phyloP scores from a whole-genome alignment of 1,140 invertebrate species.

The Leptestheria dahalacensis region DNA sequence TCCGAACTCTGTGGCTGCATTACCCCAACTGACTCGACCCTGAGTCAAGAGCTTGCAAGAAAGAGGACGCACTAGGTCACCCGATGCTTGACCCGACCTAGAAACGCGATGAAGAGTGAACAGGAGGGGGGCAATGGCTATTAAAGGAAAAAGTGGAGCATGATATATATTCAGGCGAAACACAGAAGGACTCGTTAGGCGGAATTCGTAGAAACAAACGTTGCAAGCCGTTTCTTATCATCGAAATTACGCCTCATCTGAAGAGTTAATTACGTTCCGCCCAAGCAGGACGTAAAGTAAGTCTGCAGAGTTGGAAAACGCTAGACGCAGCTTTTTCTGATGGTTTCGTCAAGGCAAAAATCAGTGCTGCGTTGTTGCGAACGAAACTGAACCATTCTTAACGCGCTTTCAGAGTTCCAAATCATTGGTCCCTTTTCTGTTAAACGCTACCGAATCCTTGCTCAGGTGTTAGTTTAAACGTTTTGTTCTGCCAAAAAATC shows the following conservation, averaged over 20 bases:
- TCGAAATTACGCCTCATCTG: not conserved
- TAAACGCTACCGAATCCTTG: not conserved
- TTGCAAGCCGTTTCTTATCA: not conserved
- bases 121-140: too few relatives aligned
- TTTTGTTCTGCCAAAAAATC: not conserved
- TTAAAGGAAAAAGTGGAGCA: too few relatives aligned
- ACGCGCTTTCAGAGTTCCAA: not conserved
- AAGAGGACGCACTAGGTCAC: too few relatives aligned
- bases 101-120: too few relatives aligned
- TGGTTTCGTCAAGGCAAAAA: conserved; percentile 3
- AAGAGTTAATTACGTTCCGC: not conserved
- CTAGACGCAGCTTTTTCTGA: not conserved
- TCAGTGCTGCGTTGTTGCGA: not conserved
- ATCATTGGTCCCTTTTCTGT: not conserved
- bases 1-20: too few relatives aligned
- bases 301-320: conserved; percentile 2
- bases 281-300: not conserved
- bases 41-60: too few relatives aligned
- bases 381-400: not conserved
- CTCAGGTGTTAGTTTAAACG: not conserved
- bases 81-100: too few relatives aligned
- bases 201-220: too few relatives aligned
- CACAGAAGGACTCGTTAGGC: too few relatives aligned
- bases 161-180: too few relatives aligned
- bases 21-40: too few relatives aligned